A percentile compares a stretch with the other conserved stretches of the same genome.
phyloP scores from a whole-genome alignment of 1,140 invertebrate genomes.

The Pantala flavescens region DNA sequence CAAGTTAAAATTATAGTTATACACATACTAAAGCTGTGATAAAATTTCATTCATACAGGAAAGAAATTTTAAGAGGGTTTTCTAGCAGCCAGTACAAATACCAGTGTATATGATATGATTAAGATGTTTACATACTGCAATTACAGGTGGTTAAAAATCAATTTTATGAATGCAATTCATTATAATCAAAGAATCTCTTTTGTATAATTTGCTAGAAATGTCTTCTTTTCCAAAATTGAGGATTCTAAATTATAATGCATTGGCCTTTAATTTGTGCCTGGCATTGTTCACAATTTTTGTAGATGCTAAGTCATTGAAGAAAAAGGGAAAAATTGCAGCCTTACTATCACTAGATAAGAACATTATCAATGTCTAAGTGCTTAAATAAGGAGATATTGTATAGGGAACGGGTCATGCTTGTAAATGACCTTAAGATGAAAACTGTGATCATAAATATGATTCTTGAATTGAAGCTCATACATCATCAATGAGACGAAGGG shows the following conservation, averaged over 20 bases:
- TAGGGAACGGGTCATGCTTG: no score
- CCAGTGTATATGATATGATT: no score
- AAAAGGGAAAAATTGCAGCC: neutral
- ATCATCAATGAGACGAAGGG: no score
- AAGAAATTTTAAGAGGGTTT: neutral
- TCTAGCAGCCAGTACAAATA: neutral
- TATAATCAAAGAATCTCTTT: neutral
- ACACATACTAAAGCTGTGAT: neutral
- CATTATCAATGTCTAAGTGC: neutral
- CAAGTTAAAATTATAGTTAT: neutral
- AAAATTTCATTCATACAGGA: neutral
- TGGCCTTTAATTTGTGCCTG: constrained; percentile 1
- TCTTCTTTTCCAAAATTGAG: neutral
- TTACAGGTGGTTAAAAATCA: neutral
- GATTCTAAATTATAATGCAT: neutral
- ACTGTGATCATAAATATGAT: no score
- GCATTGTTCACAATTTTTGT: neutral
- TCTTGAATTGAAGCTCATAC: no score
- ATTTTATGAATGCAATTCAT: neutral
- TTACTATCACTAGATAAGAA: neutral
- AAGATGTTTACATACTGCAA: no score
- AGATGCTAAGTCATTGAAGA: neutral
- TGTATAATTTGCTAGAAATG: neutral
- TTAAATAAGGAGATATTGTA: neutral
- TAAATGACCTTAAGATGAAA: no score